Conservation (phyloP, 2,113 vertebrate species). For the Odocoileus virginianus region DNA sequence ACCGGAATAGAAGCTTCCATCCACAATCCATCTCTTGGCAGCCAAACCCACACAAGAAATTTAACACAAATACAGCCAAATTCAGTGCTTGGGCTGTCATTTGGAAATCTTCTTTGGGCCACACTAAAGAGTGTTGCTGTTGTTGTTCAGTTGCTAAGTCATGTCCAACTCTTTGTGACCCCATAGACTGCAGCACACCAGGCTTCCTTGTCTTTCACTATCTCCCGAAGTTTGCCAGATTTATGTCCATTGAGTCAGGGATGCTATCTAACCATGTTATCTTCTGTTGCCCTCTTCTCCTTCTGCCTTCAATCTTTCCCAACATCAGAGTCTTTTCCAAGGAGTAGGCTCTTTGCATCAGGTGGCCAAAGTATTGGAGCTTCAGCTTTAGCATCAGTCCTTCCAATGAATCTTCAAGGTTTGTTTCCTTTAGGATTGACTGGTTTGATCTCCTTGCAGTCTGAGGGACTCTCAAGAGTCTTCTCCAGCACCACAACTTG, state of each 20-base stretch:
- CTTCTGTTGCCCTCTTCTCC: background rate
- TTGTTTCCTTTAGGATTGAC: background rate
- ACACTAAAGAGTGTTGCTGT: background rate
- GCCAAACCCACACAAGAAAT: slow-evolving; percentile 41
- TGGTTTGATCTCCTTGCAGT: background rate
- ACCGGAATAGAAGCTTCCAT: slow-evolving; percentile 27
- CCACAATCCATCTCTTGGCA: background rate
- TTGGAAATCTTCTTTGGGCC: background rate
- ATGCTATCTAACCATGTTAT: background rate
- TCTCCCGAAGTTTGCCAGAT: background rate
- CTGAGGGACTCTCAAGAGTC: background rate
- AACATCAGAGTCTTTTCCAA: background rate
- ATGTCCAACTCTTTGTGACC: background rate
- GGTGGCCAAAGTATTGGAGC: background rate
- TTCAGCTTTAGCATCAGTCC: background rate
- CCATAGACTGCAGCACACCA: background rate
- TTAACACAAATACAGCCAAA: background rate
- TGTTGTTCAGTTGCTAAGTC: background rate
- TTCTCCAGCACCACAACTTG: background rate
- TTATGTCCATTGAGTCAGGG: background rate
- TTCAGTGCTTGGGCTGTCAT: background rate
- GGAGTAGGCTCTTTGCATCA: background rate
- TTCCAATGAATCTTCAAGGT: background rate
- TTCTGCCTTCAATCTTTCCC: background rate
- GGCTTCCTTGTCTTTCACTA: background rate